phyloP scores from a whole-genome alignment of 1,140 invertebrate species.

The Cotesia typhae region DNA sequence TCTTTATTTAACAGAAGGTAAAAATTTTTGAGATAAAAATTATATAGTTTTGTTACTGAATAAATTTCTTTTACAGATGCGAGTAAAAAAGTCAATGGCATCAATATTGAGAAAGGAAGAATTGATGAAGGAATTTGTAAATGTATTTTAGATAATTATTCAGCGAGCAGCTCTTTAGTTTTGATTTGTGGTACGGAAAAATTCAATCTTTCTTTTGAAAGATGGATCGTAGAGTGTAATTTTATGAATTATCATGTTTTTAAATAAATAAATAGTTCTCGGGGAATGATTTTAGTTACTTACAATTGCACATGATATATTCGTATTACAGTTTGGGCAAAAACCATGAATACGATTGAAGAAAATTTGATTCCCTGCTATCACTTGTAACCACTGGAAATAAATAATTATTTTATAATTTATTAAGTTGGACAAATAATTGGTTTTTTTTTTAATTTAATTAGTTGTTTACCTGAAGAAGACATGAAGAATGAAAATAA shows the following conservation, averaged over 20 bases:
- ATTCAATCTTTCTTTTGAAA: constrained; percentile 51
- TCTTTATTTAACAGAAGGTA: constrained; percentile 62
- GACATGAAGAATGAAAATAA: constrained; percentile 58
- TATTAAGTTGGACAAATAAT: not conserved
- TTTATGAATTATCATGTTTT: constrained; percentile 51
- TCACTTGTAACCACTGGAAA: constrained; percentile 60
- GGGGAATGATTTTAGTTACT: constrained; percentile 31
- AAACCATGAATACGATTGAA: constrained; percentile 58
- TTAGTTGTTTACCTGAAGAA: constrained; percentile 48
- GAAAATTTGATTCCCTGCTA: constrained; percentile 53
- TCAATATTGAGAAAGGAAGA: constrained; percentile 46
- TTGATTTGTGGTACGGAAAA: constrained; percentile 57
- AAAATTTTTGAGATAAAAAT: not conserved
- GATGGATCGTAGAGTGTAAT: constrained; percentile 40
- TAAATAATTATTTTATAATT: constrained; percentile 26
- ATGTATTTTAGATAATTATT: constrained; percentile 40
- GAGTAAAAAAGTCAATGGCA: constrained; percentile 43
- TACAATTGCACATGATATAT: constrained; percentile 51
- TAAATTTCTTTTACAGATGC: constrained; percentile 19
- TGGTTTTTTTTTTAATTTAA: too few species aligned
- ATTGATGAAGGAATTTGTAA: constrained; percentile 45
- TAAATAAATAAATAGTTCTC: constrained; percentile 39
- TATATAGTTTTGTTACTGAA: not conserved
- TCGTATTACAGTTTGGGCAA: constrained; percentile 59
- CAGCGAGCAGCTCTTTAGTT: constrained; percentile 48